Conservation (phyloP, 2,888 invertebrate species). For the Chymomyza caudatula region DNA sequence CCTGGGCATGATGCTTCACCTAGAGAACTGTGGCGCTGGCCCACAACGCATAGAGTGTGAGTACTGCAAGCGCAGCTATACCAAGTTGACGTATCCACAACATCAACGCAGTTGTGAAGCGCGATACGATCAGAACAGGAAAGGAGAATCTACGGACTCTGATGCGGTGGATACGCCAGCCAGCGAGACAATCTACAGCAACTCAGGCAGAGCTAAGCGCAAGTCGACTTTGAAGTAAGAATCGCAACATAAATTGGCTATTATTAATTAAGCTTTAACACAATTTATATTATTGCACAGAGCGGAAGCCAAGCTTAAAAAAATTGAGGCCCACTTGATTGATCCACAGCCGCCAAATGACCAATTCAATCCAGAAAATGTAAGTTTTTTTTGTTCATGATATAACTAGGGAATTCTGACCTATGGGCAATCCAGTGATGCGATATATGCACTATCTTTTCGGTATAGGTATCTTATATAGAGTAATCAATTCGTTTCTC, state of each 20-base stretch:
- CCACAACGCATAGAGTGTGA: slow-evolving; percentile 59
- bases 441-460: background rate
- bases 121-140: too few species aligned
- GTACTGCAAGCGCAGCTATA: slow-evolving; percentile 55
- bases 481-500: too few species aligned
- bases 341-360: background rate
- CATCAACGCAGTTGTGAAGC: slow-evolving; percentile 61
- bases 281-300: slow-evolving; percentile 33
- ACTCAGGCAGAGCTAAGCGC: slow-evolving; percentile 72
- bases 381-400: slow-evolving; percentile 9
- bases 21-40: slow-evolving; percentile 66
- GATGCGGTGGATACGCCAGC: background rate
- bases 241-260: background rate
- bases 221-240: slow-evolving; percentile 71
- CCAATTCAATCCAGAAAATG: slow-evolving; percentile 19
- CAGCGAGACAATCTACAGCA: slow-evolving; percentile 46
- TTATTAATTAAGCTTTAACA: background rate
- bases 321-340: slow-evolving; percentile 47
- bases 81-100: slow-evolving; percentile 27
- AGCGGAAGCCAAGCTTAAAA: slow-evolving; percentile 72
- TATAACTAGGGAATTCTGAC: background rate
- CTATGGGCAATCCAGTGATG: background rate
- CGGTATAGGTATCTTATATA: too few species aligned
- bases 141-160: background rate
- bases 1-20: slow-evolving; percentile 69